Evolutionary conservation across 1,140 invertebrate species (phyloP).

Genomic region (Palaemon carinicauda): DNA sequence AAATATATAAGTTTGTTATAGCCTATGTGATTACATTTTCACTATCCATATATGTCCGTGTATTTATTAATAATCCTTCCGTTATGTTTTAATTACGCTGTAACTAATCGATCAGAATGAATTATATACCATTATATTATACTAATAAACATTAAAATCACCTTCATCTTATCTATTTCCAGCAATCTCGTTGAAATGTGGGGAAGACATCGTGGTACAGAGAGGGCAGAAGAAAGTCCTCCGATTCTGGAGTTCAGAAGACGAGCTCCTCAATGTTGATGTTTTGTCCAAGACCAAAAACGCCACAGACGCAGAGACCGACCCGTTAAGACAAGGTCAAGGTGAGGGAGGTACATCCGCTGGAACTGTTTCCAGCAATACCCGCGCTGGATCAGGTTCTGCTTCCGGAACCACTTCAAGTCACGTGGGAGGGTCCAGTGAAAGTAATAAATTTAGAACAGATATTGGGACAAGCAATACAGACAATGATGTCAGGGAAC

Average conservation of each 20-base stretch:
- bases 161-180: background rate
- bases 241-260: slow-evolving; percentile 55
- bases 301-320: background rate
- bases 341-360: background rate
- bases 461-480: background rate
- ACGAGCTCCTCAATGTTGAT: slow-evolving; percentile 45
- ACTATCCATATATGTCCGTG: too few species aligned
- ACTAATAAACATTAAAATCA: background rate
- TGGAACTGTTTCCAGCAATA: background rate
- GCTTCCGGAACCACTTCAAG: background rate
- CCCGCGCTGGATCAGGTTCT: background rate
- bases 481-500: background rate
- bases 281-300: background rate
- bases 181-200: slow-evolving; percentile 55
- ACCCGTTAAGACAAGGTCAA: background rate
- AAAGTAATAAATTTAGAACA: background rate
- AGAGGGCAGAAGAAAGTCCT: slow-evolving; percentile 52
- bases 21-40: too few species aligned
- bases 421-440: too few species aligned
- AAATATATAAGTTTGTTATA: too few species aligned
- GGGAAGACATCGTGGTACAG: slow-evolving; percentile 47
- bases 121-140: background rate
- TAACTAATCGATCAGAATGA: background rate
- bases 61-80: too few species aligned
- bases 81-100: background rate